Evolutionary conservation across 2,888 invertebrate species (phyloP).

Genomic region (Callyntrura guangdongensis): DNA sequence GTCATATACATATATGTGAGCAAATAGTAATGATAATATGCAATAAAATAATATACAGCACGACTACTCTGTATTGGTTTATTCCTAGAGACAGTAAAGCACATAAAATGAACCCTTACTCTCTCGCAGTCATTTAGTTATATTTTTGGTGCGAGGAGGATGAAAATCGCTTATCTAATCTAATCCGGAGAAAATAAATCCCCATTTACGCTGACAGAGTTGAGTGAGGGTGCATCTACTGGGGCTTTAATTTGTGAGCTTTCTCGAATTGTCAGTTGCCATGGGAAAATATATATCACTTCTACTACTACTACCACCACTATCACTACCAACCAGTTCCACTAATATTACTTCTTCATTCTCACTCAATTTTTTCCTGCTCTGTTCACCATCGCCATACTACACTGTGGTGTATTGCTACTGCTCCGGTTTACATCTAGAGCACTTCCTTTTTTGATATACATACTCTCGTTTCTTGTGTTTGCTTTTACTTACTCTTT

Average conservation of each 20-base stretch:
- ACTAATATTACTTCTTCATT: conserved; percentile 6
- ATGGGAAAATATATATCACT: conserved; percentile 80
- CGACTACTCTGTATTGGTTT: background rate
- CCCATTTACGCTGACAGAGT: conserved; percentile 87
- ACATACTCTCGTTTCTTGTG: background rate
- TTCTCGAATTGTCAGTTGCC: conserved; percentile 83
- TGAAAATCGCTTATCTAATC: conserved; percentile 86
- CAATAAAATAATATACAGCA: background rate
- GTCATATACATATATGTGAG: too few species aligned
- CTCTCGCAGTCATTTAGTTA: conserved; percentile 45
- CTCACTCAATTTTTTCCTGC: conserved; percentile 6
- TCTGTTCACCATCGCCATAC: conserved; percentile 18
- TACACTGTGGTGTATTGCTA: background rate
- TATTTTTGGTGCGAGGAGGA: conserved; percentile 52
- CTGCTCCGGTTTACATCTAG: background rate
- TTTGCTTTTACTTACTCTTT: background rate
- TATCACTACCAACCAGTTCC: background rate
- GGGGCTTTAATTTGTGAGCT: conserved; percentile 83
- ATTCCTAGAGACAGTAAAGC: background rate
- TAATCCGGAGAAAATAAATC: conserved; percentile 87
- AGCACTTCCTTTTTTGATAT: background rate
- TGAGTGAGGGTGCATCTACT: conserved; percentile 81
- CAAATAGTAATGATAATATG: too few species aligned
- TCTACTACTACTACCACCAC: background rate
- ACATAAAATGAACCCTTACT: conserved; percentile 15